Evolutionary conservation across 1,140 invertebrate genomes (phyloP).

Genomic region (Meteorus sp.): DNA sequence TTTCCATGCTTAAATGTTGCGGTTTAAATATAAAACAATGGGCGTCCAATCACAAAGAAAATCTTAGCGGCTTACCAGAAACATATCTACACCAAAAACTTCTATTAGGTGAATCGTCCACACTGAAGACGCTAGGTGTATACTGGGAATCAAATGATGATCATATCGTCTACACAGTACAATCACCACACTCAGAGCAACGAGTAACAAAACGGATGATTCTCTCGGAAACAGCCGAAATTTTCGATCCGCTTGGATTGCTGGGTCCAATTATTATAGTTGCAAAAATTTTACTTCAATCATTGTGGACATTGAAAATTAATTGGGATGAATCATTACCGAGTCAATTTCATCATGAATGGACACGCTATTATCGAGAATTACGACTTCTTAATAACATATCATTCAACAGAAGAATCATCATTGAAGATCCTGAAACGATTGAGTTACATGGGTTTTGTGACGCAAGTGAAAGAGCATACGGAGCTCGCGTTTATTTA

Average conservation of each 20-base stretch:
- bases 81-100: background rate
- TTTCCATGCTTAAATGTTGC: constrained; percentile 28
- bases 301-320: constrained; percentile 35
- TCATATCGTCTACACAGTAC: constrained; percentile 20
- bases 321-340: constrained; percentile 38
- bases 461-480: constrained; percentile 2
- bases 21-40: constrained; percentile 45
- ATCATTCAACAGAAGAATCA: no score
- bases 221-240: constrained; percentile 38
- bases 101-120: background rate
- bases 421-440: background rate
- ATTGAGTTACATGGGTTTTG: constrained; percentile 10
- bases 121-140: constrained; percentile 13
- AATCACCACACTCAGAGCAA: constrained; percentile 12
- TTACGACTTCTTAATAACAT: no score
- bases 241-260: constrained; percentile 37
- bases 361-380: no score
- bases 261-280: constrained; percentile 34
- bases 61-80: constrained; percentile 1
- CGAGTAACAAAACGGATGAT: constrained; percentile 34
- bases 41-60: constrained; percentile 36
- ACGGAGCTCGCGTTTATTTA: constrained; percentile 8
- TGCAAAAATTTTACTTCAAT: constrained; percentile 40
- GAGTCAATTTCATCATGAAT: background rate
- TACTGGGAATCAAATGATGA: constrained; percentile 36